Conservation (phyloP, 37 sponge, comb jelly and placozoan genomes). For the Cliona cf. orientalis region DNA sequence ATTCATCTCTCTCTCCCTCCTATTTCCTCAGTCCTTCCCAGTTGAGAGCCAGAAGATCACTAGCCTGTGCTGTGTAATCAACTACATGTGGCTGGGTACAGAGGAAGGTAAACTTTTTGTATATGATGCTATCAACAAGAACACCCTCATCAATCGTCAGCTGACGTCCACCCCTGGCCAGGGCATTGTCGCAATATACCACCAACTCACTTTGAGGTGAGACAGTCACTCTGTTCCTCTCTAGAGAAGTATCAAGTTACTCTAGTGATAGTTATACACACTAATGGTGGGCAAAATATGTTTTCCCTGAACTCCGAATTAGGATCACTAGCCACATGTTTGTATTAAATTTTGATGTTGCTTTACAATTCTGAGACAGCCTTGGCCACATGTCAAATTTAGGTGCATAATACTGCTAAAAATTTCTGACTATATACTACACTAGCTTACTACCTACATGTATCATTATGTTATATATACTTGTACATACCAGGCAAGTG, state of each 20-base stretch:
- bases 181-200: conserved; percentile 48
- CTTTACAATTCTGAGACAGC: too few relatives aligned
- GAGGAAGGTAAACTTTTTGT: conserved; percentile 65
- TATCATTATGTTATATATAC: too few relatives aligned
- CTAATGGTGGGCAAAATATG: too few relatives aligned
- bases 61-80: conserved; percentile 67
- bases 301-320: too few relatives aligned
- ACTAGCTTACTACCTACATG: too few relatives aligned
- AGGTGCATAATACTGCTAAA: too few relatives aligned
- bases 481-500: conserved; percentile 40
- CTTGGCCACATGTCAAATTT: too few relatives aligned
- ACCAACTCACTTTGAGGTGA: conserved; percentile 31
- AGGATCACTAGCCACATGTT: too few relatives aligned
- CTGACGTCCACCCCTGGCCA: conserved; percentile 55
- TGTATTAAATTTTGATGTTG: too few relatives aligned
- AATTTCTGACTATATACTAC: too few relatives aligned
- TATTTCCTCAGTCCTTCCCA: conserved; percentile 37
- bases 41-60: conserved; percentile 50
- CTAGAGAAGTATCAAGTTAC: too few relatives aligned
- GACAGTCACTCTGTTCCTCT: not conserved
- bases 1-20: not conserved
- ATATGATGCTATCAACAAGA: conserved; percentile 51
- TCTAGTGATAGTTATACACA: too few relatives aligned
- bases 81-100: conserved; percentile 82
- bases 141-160: conserved; percentile 46